These are phyloP conservation scores for Chymomyza amoena DNA, from an alignment of 2,888 invertebrate species.

Conservation along the genomic window DNA sequence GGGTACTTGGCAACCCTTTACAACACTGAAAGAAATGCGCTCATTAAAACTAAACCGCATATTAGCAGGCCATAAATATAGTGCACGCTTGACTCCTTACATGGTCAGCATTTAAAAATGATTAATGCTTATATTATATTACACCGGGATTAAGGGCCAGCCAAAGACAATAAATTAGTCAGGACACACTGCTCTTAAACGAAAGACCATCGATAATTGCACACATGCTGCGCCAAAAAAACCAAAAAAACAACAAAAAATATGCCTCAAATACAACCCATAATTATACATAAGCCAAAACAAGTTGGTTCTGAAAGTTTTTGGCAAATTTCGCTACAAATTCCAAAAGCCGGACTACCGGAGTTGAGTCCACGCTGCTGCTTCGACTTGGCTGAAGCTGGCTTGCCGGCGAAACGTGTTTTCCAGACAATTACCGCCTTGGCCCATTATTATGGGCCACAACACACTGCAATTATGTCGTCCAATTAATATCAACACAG, in stretches of 20 bases:
- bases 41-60: slow-evolving; percentile 65
- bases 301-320: slow-evolving; percentile 13
- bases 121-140: slow-evolving; percentile 68
- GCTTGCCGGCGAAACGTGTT: slow-evolving; percentile 60
- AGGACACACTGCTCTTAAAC: slow-evolving; percentile 46
- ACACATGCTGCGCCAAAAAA: slow-evolving; percentile 47
- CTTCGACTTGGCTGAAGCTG: not conserved
- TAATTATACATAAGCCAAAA: slow-evolving; percentile 5
- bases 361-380: slow-evolving; percentile 28
- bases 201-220: slow-evolving; percentile 51
- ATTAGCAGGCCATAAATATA: slow-evolving; percentile 68
- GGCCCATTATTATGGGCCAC: slow-evolving; percentile 76
- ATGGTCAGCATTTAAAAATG: slow-evolving; percentile 59
- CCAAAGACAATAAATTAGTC: slow-evolving; percentile 64
- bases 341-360: slow-evolving; percentile 22
- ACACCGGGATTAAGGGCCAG: slow-evolving; percentile 66
- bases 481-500: slow-evolving; percentile 77
- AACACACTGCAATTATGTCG: slow-evolving; percentile 77
- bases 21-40: slow-evolving; percentile 13
- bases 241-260: not conserved
- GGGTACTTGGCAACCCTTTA: slow-evolving; percentile 29
- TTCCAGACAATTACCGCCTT: slow-evolving; percentile 67
- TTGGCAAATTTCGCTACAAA: slow-evolving; percentile 58
- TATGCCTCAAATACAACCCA: not conserved
- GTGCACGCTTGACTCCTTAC: slow-evolving; percentile 44